Conservation (phyloP, 2,888 invertebrate genomes). For the Mimumesa dahlbomi region DNA sequence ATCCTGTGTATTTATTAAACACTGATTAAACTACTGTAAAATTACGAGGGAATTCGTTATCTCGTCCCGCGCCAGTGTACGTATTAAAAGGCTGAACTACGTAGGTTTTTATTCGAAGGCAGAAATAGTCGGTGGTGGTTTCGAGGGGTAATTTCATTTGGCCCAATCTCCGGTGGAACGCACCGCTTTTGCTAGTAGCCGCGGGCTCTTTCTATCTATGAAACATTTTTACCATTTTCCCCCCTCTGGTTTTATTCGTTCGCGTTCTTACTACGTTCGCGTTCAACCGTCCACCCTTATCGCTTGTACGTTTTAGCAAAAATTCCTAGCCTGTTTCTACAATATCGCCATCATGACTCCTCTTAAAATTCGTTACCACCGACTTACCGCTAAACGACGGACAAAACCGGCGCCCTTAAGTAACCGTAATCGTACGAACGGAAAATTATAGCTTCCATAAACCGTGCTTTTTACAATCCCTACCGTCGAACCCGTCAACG, state of each 20-base stretch:
- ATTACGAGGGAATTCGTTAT: too few species aligned
- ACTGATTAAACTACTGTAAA: too few species aligned
- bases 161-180: conserved; percentile 52
- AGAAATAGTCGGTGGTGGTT: conserved; percentile 43
- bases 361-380: too few species aligned
- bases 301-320: conserved; percentile 37
- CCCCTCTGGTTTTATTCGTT: conserved; percentile 41
- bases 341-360: too few species aligned
- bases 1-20: too few species aligned
- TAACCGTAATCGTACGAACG: too few species aligned
- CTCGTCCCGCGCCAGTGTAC: conserved; percentile 5
- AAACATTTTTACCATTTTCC: conserved; percentile 56
- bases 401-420: too few species aligned
- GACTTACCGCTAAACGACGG: too few species aligned
- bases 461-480: too few species aligned
- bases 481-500: too few species aligned
- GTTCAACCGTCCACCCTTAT: conserved; percentile 25
- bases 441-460: too few species aligned
- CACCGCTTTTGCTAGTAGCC: conserved; percentile 30
- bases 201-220: conserved; percentile 53
- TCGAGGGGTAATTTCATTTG: conserved; percentile 65
- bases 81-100: conserved; percentile 39
- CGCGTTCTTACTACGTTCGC: conserved; percentile 14
- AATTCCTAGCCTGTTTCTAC: too few species aligned
- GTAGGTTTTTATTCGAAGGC: conserved; percentile 39